A percentile compares a stretch with the other conserved stretches of the same genome.
Conservation (phyloP, 2,113 vertebrate genomes). For the Ardeotis arabs region DNA sequence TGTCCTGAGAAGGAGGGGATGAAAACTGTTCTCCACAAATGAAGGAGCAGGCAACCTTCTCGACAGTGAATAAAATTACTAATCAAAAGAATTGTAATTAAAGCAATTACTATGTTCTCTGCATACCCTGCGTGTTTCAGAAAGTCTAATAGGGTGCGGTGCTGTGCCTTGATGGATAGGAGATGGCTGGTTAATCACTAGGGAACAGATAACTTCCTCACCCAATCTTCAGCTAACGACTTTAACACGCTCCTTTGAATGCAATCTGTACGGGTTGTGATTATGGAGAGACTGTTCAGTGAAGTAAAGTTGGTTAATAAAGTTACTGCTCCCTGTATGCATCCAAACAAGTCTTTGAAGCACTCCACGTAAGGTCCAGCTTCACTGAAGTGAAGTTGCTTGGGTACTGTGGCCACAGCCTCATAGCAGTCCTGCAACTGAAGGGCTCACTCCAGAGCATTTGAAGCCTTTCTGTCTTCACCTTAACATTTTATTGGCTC, state of each 20-base stretch:
- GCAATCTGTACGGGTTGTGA: background rate
- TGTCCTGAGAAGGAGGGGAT: background rate
- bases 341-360: background rate
- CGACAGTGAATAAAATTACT: background rate
- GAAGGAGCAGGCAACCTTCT: background rate
- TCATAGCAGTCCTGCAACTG: rapidly evolving
- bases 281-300: background rate
- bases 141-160: background rate
- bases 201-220: slow-evolving; percentile 20
- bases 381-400: background rate
- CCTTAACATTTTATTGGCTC: background rate
- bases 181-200: background rate
- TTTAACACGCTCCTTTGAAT: background rate
- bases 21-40: background rate
- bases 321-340: background rate
- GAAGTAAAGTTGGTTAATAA: background rate
- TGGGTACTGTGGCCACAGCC: background rate
- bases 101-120: slow-evolving; percentile 9
- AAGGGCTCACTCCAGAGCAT: background rate
- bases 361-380: background rate
- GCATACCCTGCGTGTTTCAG: background rate
- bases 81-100: slow-evolving; percentile 30
- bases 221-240: background rate
- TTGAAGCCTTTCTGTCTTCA: background rate
- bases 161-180: background rate